Base-by-base conservation (phyloP, 2,888 invertebrate genomes). In the Formica aserva region DNA sequence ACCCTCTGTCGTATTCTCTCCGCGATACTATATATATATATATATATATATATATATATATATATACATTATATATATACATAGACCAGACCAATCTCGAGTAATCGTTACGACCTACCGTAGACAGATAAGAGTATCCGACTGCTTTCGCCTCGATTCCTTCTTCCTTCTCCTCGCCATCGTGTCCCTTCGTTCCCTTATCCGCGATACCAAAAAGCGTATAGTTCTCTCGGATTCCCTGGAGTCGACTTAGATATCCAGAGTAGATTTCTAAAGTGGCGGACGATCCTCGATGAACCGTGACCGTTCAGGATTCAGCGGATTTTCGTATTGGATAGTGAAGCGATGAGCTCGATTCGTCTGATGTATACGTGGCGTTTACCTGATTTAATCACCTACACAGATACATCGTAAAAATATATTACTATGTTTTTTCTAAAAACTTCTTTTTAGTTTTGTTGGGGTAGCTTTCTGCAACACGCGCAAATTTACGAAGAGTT, bases 41-140 rank as follows among this genome's bases (percentile, higher is more conserved):
- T n/a, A n/a, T n/a, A 77, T 85, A 88, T 83, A 82, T 89, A 5
- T 22, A 35, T 13, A n/a, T 11, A 63, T 13, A 35, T 11, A 32
- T 63, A 63, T 63, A 32, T 29, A 60, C 29, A 29, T 62, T 65
- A n/a, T 65, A 38, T 38, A 38, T 35, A 38, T 38, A n/a, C 3
- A 91, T 91, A 92, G 91, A 90, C 26, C 26, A 80, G 35, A 88
- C 90, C 85, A 88, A 91, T 86, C 90, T 72, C 72, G 84, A 89
- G 92, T 93, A 93, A 93, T 92, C 92, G 92, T 93, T 92, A 93
- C 91, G 92, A 93, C 89, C 91, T 91, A 88, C 86, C 89, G 88
- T 90, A 89, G 91, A 91, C 89, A 92, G 93, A 93, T 93, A 93
- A 92, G 92, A 92, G 89, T 89, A 89, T 91, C 48, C 89, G 91